Evolutionary conservation across 92 coral and sea anemone species (phyloP).

Genomic region (Pocillopora meandrina): DNA sequence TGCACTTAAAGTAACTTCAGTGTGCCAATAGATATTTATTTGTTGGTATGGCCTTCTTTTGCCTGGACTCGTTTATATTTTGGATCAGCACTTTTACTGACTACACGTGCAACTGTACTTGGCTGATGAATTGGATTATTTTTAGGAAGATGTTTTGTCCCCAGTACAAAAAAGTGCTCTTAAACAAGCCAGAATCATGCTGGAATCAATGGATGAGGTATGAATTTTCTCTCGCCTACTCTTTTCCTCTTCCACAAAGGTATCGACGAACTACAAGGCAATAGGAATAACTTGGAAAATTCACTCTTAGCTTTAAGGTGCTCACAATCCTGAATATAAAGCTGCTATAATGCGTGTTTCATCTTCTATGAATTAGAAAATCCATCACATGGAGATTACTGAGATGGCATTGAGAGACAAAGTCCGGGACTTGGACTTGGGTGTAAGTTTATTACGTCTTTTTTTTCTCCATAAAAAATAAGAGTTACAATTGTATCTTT

Average conservation of each 20-base stretch:
- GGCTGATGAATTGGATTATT: background rate
- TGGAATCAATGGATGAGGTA: conserved; percentile 80
- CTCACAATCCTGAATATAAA: background rate
- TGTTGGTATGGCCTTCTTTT: background rate
- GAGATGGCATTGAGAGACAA: conserved; percentile 64
- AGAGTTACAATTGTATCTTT: too few relatives aligned
- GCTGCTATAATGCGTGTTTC: background rate
- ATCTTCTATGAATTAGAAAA: conserved; percentile 46
- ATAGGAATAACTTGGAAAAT: background rate
- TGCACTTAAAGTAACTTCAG: too few relatives aligned
- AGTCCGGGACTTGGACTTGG: conserved; percentile 72
- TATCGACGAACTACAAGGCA: background rate
- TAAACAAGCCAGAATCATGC: conserved; percentile 73
- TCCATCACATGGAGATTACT: conserved; percentile 65
- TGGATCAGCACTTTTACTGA: background rate
- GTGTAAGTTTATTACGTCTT: conserved; percentile 40
- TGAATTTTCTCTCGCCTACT: too few relatives aligned
- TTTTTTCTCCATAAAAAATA: background rate
- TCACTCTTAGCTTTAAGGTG: background rate
- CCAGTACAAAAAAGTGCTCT: conserved; percentile 74
- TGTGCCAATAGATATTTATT: too few relatives aligned
- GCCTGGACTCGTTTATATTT: background rate
- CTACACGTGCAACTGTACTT: background rate
- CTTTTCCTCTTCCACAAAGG: background rate
- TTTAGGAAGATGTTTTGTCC: conserved; percentile 47